A percentile compares a stretch with the other conserved stretches of the same genome.
These are phyloP conservation scores for Drosophila antonietae DNA, from an alignment of 2,888 invertebrate species.

Conservation along the genomic window DNA sequence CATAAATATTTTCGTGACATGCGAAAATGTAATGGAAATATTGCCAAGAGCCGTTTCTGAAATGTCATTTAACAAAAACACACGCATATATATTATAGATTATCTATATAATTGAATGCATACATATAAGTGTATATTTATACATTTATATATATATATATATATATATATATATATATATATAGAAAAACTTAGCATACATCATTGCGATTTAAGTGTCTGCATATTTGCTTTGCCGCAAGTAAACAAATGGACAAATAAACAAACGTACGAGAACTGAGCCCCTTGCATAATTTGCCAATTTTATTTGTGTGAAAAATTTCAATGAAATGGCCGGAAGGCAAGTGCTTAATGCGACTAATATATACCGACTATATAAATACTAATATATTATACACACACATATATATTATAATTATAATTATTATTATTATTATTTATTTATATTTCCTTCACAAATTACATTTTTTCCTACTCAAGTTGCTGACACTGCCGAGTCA, in stretches of 20 bases:
- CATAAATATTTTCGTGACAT: constrained; percentile 38
- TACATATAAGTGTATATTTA: background rate
- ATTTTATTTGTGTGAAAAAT: constrained; percentile 54
- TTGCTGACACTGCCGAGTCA: background rate
- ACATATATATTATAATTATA: no score
- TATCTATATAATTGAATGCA: constrained; percentile 9
- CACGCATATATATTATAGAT: constrained; percentile 5
- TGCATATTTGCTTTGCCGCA: constrained; percentile 51
- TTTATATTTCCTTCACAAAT: no score
- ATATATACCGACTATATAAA: background rate
- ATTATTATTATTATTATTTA: no score
- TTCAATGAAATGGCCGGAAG: constrained; percentile 47
- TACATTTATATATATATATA: constrained; percentile 2
- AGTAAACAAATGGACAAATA: constrained; percentile 66
- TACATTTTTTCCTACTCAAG: background rate
- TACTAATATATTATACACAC: background rate
- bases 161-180: background rate
- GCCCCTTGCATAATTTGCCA: constrained; percentile 52
- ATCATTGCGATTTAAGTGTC: constrained; percentile 67
- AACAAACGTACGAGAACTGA: constrained; percentile 42
- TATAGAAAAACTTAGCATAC: constrained; percentile 42
- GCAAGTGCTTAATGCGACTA: background rate
- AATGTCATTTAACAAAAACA: constrained; percentile 47
- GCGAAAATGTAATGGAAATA: constrained; percentile 35
- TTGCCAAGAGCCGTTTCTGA: constrained; percentile 30